Evolutionary conservation across 2,888 invertebrate species (phyloP), one percentile per base, ranked within the genome.

Genomic region (Ligdia adustata): DNA sequence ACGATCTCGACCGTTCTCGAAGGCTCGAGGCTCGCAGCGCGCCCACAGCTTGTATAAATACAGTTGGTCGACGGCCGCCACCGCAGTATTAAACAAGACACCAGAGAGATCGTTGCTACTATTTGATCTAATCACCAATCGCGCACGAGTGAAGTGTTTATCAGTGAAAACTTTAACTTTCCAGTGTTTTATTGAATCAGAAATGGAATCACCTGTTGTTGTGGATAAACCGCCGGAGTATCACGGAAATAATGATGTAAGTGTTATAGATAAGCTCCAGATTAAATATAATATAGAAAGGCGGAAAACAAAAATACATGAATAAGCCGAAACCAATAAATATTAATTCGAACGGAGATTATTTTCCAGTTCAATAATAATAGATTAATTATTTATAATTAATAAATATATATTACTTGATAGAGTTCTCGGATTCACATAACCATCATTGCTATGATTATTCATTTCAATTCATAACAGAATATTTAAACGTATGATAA

Each of bases 131-230:
- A 62, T 62, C 62, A 62, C 64, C 58, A 55, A 61, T 71, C 66
- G 74, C 46, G 40, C 27, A 53, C 52, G 61, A 75, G 82, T 83
- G 82, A 76, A 75, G 81, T 84, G 79, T 62, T 66, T 68, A 62
- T 64, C 57, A 72, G 84, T 85, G 86, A 38, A 81, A 73, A 83
- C 69, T 79, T 80, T 80, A 38, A 81, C 69, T 79, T 80, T 81
- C 74, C 74, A 76, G 83, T 86, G 81, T 69, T 71, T 75, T 71
- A 57, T 47, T 64, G 46, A 58, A 64, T 70, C 67, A 66, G 66
- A 62, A 61, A 92, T 92, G 92, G 92, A 92, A 80, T 92, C 92
- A 53, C 92, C 92, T 69, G 91, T 92, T 82, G 91, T 92, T 77
- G 69, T 92, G 82, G 92, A 92, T 81, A 91, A 90, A 71, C 91